These are phyloP conservation scores for Graphium colonna DNA, from an alignment of 2,888 invertebrate species.

Conservation along the genomic window DNA sequence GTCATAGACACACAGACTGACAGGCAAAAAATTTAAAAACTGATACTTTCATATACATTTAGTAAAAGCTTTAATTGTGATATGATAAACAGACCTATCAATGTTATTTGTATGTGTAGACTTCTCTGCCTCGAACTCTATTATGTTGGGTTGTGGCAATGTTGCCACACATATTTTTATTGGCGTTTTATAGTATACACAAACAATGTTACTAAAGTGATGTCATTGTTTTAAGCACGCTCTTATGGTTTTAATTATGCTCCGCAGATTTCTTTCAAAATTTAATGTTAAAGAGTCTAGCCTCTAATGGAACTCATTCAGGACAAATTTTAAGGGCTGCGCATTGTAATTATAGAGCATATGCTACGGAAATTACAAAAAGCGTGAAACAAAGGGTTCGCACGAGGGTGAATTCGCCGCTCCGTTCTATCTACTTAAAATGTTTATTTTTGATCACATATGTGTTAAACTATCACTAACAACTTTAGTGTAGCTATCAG, in stretches of 20 bases:
- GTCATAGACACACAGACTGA: too few relatives aligned
- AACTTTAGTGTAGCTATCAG: too few relatives aligned
- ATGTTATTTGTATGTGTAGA: too few relatives aligned
- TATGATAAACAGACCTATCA: too few relatives aligned
- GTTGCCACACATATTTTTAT: background rate
- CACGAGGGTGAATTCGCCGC: constrained; percentile 6
- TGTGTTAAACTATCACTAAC: too few relatives aligned
- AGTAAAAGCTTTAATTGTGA: too few relatives aligned
- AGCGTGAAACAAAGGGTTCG: constrained; percentile 13
- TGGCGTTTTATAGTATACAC: background rate
- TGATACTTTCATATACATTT: too few relatives aligned
- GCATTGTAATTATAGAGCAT: constrained; percentile 17
- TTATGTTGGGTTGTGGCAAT: too few relatives aligned
- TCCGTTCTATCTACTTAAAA: background rate
- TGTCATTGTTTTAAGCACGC: constrained; percentile 14
- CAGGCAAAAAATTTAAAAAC: too few relatives aligned
- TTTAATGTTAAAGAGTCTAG: constrained; percentile 15
- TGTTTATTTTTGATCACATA: background rate
- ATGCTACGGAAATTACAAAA: constrained; percentile 18
- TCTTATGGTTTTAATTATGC: constrained; percentile 20
- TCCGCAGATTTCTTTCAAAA: constrained; percentile 17
- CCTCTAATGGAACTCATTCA: constrained; percentile 20
- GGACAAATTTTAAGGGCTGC: constrained; percentile 15
- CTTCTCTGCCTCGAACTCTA: too few relatives aligned
- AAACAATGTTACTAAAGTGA: constrained; percentile 16